Evolutionary conservation across 2,797 vertebrate genomes (phyloP).

Genomic region (Ispidina picta): DNA sequence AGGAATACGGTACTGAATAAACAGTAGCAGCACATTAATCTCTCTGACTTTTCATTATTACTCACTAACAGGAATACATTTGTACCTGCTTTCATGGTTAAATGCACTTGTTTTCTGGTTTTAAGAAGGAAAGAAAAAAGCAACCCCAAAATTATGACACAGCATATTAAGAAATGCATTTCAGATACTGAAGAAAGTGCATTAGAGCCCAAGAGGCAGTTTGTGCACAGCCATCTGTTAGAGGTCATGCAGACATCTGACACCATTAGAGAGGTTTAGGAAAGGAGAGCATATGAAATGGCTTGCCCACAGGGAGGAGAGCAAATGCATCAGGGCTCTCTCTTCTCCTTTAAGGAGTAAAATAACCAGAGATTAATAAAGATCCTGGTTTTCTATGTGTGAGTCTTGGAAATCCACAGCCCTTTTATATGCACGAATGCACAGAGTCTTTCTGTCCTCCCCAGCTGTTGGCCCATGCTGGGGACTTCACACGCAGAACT

Average conservation of each 20-base stretch:
- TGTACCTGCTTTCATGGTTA: constrained; percentile 65
- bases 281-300: not conserved
- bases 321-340: not conserved
- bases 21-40: constrained; percentile 75
- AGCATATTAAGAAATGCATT: not conserved
- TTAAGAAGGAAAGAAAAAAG: not conserved
- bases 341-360: not conserved
- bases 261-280: not conserved
- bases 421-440: not conserved
- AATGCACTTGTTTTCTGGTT: constrained; percentile 26
- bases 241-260: not conserved
- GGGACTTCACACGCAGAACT: not conserved
- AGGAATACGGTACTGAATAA: constrained; percentile 71
- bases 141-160: not conserved
- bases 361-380: not conserved
- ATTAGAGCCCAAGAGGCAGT: not conserved
- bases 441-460: not conserved
- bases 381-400: not conserved
- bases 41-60: constrained; percentile 74
- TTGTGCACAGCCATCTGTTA: not conserved
- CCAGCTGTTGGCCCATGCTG: not conserved
- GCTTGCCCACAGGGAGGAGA: not conserved
- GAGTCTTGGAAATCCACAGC: not conserved
- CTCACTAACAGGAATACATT: constrained; percentile 70
- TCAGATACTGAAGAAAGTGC: not conserved